Evolutionary conservation across 2,797 vertebrate species (phyloP).

Genomic region (Carcharodon carcharias): DNA sequence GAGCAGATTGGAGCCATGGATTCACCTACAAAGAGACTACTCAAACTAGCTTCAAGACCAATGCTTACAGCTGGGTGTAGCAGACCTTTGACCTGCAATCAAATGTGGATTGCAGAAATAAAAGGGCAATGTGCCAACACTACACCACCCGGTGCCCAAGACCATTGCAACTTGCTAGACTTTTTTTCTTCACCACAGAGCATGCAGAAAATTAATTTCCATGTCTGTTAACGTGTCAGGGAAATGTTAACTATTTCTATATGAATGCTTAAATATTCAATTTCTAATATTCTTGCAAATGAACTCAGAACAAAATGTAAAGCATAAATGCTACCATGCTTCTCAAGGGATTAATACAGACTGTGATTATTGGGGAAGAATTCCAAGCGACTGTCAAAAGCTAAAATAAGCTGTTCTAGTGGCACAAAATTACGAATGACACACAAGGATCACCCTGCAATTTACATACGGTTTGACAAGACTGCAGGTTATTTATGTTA

Average conservation of each 20-base stretch:
- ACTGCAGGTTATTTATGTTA: not conserved
- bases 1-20: not conserved
- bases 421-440: not conserved
- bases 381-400: slow-evolving; percentile 2
- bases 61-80: not conserved
- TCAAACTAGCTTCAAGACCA: not conserved
- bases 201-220: not conserved
- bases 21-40: not conserved
- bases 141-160: not conserved
- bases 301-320: not conserved
- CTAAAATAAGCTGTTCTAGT: not conserved
- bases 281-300: not conserved
- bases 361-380: not conserved
- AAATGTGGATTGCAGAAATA: not conserved
- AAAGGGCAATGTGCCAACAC: not conserved
- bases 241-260: not conserved
- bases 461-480: not conserved
- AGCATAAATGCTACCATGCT: not conserved
- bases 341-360: not conserved
- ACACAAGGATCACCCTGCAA: not conserved
- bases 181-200: not conserved
- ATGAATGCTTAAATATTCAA: not conserved
- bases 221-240: not conserved
- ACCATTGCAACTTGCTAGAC: not conserved
- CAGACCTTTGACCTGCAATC: not conserved